Conservation (phyloP, 2,113 vertebrate species). For the Marmota flaviventris region DNA sequence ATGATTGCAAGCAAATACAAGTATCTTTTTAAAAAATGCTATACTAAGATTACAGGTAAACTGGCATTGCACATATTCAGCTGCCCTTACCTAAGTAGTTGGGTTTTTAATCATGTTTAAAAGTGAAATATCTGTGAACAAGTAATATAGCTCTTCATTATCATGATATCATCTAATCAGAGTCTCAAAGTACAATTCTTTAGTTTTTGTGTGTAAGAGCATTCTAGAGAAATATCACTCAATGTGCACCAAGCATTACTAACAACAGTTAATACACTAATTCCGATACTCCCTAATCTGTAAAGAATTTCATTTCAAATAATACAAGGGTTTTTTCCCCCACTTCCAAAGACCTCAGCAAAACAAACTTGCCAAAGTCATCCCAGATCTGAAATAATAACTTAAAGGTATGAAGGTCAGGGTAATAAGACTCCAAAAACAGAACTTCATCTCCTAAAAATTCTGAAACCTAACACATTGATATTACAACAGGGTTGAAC, state of each 20-base stretch:
- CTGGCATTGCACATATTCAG: constrained; percentile 20
- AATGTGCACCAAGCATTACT: not conserved
- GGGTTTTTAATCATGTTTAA: constrained; percentile 40
- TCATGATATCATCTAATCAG: not conserved
- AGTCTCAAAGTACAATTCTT: constrained; percentile 34
- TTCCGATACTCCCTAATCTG: not conserved
- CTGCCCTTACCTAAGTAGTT: constrained; percentile 38
- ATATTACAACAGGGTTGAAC: not conserved
- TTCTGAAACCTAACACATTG: not conserved
- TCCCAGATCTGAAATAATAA: not conserved
- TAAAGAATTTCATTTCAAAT: constrained; percentile 9
- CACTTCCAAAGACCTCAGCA: constrained; percentile 5
- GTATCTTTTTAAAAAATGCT: not conserved
- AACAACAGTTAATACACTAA: constrained; percentile 13
- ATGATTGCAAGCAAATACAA: constrained; percentile 54
- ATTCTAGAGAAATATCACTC: constrained; percentile 8
- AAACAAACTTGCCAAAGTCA: constrained; percentile 47
- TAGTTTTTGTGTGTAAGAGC: not conserved
- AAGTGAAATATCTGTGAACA: constrained; percentile 14
- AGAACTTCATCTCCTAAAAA: constrained; percentile 12
- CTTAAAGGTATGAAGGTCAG: not conserved
- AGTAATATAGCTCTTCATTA: constrained; percentile 35
- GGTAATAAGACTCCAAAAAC: not conserved
- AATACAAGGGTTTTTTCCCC: not conserved
- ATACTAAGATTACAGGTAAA: constrained; percentile 41